phyloP scores from a whole-genome alignment of 2,797 vertebrate genomes.

The Enteromius argenteus region DNA sequence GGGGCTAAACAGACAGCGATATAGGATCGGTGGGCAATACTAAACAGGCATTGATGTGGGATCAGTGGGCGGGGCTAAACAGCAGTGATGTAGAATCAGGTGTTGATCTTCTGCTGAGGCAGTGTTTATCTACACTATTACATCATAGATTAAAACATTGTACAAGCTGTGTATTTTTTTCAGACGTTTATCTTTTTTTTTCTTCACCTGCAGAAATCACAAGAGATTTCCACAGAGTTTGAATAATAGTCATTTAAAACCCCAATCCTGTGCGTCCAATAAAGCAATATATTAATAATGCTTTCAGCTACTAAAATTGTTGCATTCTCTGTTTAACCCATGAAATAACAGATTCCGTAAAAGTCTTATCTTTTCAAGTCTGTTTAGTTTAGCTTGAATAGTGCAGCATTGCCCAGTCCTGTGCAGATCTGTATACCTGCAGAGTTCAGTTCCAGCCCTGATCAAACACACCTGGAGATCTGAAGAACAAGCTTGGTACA shows the following conservation, averaged over 20 bases:
- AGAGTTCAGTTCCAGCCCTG: too few species aligned
- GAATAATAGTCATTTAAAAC: background rate
- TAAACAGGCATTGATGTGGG: too few species aligned
- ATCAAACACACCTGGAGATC: background rate
- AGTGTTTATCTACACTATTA: too few species aligned
- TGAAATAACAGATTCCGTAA: background rate
- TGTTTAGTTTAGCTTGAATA: background rate
- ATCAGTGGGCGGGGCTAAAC: too few species aligned
- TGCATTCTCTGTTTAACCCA: background rate
- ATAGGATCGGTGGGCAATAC: too few species aligned
- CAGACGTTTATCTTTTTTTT: too few species aligned
- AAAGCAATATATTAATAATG: background rate
- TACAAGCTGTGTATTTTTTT: too few species aligned
- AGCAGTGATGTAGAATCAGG: too few species aligned
- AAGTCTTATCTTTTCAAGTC: background rate
- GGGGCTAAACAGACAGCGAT: too few species aligned
- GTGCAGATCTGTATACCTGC: background rate
- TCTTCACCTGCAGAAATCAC: background rate
- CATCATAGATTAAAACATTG: too few species aligned
- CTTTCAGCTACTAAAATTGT: background rate
- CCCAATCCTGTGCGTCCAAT: background rate
- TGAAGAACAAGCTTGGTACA: background rate
- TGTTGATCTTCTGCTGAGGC: too few species aligned
- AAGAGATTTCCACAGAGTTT: background rate
- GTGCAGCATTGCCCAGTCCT: background rate